A percentile compares a stretch with the other conserved stretches of the same genome.
phyloP scores from a whole-genome alignment of 2,797 vertebrate species.

The Eospalax fontanierii region DNA sequence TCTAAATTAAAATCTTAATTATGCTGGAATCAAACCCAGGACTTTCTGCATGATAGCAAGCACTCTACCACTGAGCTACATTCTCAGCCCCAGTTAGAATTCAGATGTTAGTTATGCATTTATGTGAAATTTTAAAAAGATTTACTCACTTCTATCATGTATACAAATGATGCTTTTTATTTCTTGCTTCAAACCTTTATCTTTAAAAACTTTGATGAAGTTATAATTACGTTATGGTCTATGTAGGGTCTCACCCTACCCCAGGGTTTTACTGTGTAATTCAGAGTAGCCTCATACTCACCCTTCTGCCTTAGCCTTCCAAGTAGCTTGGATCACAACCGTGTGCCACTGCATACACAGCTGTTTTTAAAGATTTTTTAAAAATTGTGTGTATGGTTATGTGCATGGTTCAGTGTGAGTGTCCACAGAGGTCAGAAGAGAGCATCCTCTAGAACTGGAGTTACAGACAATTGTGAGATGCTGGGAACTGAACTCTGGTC shows the following conservation, averaged over 20 bases:
- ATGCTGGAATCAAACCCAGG: neutral
- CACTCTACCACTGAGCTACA: neutral
- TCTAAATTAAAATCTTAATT: conserved; percentile 22
- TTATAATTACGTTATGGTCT: neutral
- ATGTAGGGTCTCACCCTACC: neutral
- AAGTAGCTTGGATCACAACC: neutral
- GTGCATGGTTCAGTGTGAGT: neutral
- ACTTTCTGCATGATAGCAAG: neutral
- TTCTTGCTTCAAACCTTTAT: conserved; percentile 16
- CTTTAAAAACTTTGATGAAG: conserved; percentile 31
- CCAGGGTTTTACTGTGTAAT: neutral
- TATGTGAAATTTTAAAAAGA: conserved; percentile 22
- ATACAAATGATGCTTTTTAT: conserved; percentile 47
- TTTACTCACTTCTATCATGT: conserved; percentile 26
- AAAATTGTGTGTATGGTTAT: neutral
- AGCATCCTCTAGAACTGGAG: neutral
- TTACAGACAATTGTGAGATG: neutral
- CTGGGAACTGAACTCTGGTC: neutral
- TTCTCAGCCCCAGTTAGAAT: neutral
- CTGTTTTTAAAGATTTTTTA: neutral
- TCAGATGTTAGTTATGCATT: conserved; percentile 6
- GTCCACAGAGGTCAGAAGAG: neutral
- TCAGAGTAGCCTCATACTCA: neutral
- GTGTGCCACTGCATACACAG: neutral
- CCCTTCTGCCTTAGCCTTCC: neutral